Base-by-base conservation (phyloP, 2,113 vertebrate genomes). In the Poeciliopsis occidentalis region DNA sequence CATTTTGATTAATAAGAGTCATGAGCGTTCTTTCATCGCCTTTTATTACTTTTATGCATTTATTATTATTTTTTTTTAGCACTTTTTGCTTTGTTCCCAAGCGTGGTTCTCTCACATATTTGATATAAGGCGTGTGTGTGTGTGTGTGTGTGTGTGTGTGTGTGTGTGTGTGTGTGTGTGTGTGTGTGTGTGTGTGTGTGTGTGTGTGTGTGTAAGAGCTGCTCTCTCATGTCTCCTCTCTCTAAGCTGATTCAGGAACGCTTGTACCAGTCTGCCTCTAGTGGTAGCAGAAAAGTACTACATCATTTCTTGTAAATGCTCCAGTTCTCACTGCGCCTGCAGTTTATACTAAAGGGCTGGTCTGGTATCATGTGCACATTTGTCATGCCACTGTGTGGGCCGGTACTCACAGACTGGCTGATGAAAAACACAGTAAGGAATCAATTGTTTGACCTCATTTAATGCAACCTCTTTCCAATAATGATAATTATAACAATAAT, bases 271-370 rank as follows among this genome's bases (percentile, higher is more conserved):
- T 30, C 17, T 44, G 79, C 91, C 82, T 13, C 88, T 26, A 19
- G 11, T 2, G 88, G 79, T 17, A 1, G 2, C 2, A 24, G 0
- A 51, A 63, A 87, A 67, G 79, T 79, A 65, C 60, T 80, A 62
- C 85, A 90, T 0, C 88, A 76, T 92, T 94, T 94, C 89, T 85
- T 62, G 89, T 90, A 94, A 94, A 93, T 61, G 74, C 63, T 1
- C 0, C 2, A 37, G 12, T 89, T 92, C 86, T 84, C 68, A 0
- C 30, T 22, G 32, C 7, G 3, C 0, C 4, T 0, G 34, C 62
- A 71, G 76, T 85, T 89, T 88, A 86, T 64, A 29, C 68, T 68
- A 44, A 90, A 78, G 73, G 84, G 82, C 51, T 72, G 39, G 66
- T 85, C 75, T 27, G 44, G 57, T 83, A 73, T 27, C 67, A 2